Evolutionary conservation across 2,888 invertebrate species (phyloP), one percentile per base, ranked within the genome.

Genomic region (Resseliella maxima): DNA sequence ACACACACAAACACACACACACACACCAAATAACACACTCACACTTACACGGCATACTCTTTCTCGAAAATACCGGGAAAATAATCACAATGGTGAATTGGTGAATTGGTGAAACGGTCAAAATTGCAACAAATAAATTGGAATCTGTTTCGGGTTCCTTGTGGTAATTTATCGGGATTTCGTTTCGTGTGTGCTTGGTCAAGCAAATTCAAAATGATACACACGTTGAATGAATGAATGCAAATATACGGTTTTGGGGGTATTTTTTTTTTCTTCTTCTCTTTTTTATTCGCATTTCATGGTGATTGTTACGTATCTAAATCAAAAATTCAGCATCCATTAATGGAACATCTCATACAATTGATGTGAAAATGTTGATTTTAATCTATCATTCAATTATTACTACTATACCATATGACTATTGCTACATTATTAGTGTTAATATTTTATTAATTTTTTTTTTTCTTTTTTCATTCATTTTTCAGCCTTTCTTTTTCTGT

Each of bases 381-480:
- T 72, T 72, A 31, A 72, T 59, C 59, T 24, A 59, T 59, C 59
- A 59, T 59, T 59, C 24, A n/a, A 72, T 15, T 72, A 35, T 72
- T 72, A 72, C 15, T 10, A 15, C 72, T 31, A 72, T 72, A 12
- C 41, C 27, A 59, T 59, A 21, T 8, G 5, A 8, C 6, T 24
- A 27, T 24, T 59, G 50, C 15, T 50, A 2, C 50, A 50, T 50
- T 10, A 10, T 50, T 50, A 18, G 2, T 18, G 50, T 50, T 21
- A 50, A 50, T 50, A 21, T 50, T 50, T 50, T 50, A 21, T n/a
- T n/a, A 12, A 41, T 27, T 5, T 24, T 12, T 24, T 24, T 24
- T 59, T 12, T 0, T 5, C 24, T 59, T 3, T 3, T 27, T 27
- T 27, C 59, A 27, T 59, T 5, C 24, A 8, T 59, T n/a, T 2